Base-by-base conservation (phyloP, 2,113 vertebrate genomes). In the Caretta caretta region DNA sequence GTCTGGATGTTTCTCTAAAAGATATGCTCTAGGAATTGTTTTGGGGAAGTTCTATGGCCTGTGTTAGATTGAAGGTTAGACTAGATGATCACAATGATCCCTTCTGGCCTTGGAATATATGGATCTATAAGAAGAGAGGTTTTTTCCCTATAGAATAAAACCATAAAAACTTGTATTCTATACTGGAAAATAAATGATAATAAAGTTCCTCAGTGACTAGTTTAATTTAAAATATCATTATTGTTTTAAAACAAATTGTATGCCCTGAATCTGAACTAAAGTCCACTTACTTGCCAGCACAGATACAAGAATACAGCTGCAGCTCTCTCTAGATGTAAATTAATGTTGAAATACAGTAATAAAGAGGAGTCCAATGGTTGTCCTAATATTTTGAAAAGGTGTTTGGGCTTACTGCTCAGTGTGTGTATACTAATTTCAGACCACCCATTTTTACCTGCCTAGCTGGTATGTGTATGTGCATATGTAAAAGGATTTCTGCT, bases 161-260 rank as follows among this genome's bases (percentile, higher is more conserved):
- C 79, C 42, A 91, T 94, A 50, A 94, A 97, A 97, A 97, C 84
- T 79, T 79, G n/a, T 69, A 91, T 86, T 80, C 59, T 96, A 83
- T 90, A 65, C 93, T 83, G 87, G 89, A 95, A 94, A 97, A 93
- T 46, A 87, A 88, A 65, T 93, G 86, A 46, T 87, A 94, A 86
- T 79, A 81, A 91, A 87, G 75, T 95, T 96, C 65, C 79, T 96
- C 0, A 0, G 62, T 96, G 93, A 91, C 65, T 93, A 91, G 83
- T 65, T 85, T 69, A n/a, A 20, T 81, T 13, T 31, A 65, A 85
- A 90, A 87, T 0, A 0, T 51, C 95, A 38, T 27, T 91, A 4
- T 81, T 96, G 35, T 46, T 81, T 85, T 91, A 65, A 92, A 97
- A 92, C 65, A 93, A 96, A 88, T 31, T n/a, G 24, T 8, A 5